These are phyloP conservation scores for Lamprologus speciosus DNA, from an alignment of 2,113 vertebrate species.

Conservation along the genomic window DNA sequence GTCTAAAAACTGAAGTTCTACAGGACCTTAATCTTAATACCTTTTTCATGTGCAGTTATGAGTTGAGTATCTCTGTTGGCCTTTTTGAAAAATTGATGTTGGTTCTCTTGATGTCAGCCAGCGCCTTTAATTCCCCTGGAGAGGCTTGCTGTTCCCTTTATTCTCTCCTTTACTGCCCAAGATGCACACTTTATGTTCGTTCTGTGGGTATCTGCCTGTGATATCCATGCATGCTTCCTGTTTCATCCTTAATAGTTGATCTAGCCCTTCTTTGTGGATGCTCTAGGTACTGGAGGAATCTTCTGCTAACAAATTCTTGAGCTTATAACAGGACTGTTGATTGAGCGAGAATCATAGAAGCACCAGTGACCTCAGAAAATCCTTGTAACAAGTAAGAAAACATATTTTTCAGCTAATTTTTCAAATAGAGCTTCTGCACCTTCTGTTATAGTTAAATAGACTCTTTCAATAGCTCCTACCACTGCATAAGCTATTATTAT, in stretches of 20 bases:
- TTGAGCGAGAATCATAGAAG: not conserved
- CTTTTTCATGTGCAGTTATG: not conserved
- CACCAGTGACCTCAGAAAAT: not conserved
- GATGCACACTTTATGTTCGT: rapidly evolving
- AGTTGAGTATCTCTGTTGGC: not conserved
- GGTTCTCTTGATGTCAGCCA: not conserved
- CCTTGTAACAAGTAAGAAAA: not conserved
- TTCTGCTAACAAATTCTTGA: not conserved
- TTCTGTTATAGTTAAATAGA: not conserved
- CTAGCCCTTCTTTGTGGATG: not conserved
- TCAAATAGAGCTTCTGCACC: not conserved
- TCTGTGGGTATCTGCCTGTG: not conserved
- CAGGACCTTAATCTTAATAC: not conserved
- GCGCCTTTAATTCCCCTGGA: not conserved
- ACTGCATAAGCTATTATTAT: not conserved
- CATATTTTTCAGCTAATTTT: not conserved
- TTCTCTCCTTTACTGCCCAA: not conserved
- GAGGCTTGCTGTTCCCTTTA: not conserved
- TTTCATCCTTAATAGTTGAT: not conserved
- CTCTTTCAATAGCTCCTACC: not conserved
- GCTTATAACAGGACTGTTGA: not conserved
- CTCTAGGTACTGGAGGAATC: not conserved
- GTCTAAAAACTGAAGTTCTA: not conserved
- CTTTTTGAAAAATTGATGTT: not conserved
- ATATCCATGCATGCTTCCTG: not conserved